Evolutionary conservation across 2,797 vertebrate genomes (phyloP).

Genomic region (Melanogrammus aeglefinus): DNA sequence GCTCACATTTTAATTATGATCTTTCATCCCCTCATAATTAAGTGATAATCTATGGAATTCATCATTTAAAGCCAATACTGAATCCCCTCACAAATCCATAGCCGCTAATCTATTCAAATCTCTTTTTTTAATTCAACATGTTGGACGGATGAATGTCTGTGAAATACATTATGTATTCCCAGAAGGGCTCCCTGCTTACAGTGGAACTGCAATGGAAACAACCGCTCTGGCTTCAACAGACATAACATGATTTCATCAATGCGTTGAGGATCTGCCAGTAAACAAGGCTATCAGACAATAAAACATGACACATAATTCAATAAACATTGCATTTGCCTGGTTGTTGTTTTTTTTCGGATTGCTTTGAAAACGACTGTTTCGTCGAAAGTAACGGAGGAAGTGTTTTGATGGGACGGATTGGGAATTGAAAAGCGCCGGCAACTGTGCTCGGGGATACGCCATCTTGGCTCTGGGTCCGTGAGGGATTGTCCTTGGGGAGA

Average conservation of each 20-base stretch:
- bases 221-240: background rate
- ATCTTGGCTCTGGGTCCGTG: constrained; percentile 37
- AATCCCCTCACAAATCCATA: background rate
- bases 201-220: background rate
- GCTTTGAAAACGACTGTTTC: background rate
- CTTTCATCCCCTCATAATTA: background rate
- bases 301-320: constrained; percentile 31
- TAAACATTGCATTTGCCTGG: constrained; percentile 30
- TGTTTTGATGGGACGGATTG: constrained; percentile 18
- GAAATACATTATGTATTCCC: background rate
- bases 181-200: background rate
- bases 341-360: constrained; percentile 22
- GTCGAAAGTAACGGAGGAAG: background rate
- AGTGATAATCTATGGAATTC: background rate
- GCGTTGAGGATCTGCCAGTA: constrained; percentile 27
- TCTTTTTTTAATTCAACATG: too few relatives aligned
- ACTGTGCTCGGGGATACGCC: constrained; percentile 29
- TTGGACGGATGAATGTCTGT: background rate
- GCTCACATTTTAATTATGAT: background rate
- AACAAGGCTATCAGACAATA: constrained; percentile 39
- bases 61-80: background rate
- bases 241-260: constrained; percentile 26
- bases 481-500: constrained; percentile 42
- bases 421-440: constrained; percentile 24
- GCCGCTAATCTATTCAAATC: background rate